These are phyloP conservation scores for Ctena decussata DNA, from an alignment of 2,888 invertebrate genomes.

Conservation along the genomic window DNA sequence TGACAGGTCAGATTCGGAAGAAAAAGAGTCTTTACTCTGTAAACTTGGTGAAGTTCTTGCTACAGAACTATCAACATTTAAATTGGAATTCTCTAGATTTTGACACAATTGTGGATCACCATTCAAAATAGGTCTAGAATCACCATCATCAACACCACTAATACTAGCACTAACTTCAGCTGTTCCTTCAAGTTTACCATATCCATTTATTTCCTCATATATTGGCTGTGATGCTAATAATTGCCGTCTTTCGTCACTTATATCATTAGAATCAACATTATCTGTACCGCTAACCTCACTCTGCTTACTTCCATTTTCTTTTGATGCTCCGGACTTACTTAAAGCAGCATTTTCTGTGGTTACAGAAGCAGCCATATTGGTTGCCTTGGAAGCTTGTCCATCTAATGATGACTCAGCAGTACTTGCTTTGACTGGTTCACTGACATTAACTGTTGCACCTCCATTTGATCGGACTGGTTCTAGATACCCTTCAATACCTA, in stretches of 20 bases:
- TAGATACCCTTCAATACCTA: slow-evolving; percentile 74
- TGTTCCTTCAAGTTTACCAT: slow-evolving; percentile 50
- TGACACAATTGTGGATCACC: slow-evolving; percentile 1
- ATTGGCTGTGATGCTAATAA: slow-evolving; percentile 81
- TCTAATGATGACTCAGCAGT: slow-evolving; percentile 59
- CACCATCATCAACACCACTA: neutral
- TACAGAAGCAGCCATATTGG: neutral
- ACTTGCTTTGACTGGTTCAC: slow-evolving; percentile 41
- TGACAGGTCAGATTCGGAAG: slow-evolving; percentile 72
- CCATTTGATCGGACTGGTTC: slow-evolving; percentile 74
- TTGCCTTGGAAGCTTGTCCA: slow-evolving; percentile 48
- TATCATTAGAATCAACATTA: slow-evolving; percentile 36
- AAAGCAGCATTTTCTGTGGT: slow-evolving; percentile 38
- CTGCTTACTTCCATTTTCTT: slow-evolving; percentile 12
- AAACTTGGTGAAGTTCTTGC: slow-evolving; percentile 16
- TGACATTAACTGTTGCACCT: slow-evolving; percentile 8
- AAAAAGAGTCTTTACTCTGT: slow-evolving; percentile 65
- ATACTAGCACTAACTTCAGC: neutral
- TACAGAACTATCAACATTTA: slow-evolving; percentile 11
- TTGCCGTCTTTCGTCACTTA: slow-evolving; percentile 72
- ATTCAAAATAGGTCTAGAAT: neutral
- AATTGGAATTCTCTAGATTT: slow-evolving; percentile 21
- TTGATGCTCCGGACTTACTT: slow-evolving; percentile 29
- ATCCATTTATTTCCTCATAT: slow-evolving; percentile 82
- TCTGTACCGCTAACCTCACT: slow-evolving; percentile 17